Evolutionary conservation across 2,797 vertebrate species (phyloP).

Genomic region (Mormyrops attenuatus): DNA sequence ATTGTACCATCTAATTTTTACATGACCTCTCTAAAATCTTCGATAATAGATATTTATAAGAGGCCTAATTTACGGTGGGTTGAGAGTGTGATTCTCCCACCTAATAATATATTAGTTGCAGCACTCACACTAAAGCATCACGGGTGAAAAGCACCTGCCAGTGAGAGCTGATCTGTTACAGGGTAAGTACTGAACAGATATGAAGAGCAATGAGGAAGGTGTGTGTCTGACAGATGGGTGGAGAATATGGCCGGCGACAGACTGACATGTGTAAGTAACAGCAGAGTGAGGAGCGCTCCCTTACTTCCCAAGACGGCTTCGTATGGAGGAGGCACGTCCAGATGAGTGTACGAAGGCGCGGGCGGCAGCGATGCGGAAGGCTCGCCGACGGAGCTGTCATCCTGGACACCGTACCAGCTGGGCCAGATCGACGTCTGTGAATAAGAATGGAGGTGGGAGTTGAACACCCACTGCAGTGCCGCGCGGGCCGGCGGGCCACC

Average conservation of each 20-base stretch:
- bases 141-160: not conserved
- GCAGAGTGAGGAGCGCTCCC: not conserved
- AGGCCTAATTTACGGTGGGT: not conserved
- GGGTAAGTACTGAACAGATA: not conserved
- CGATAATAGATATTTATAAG: not conserved
- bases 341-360: slow-evolving; percentile 67
- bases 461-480: slow-evolving; percentile 13
- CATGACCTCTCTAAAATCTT: not conserved
- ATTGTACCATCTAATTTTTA: not conserved
- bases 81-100: not conserved
- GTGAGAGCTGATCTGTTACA: not conserved
- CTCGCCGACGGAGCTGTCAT: slow-evolving; percentile 69
- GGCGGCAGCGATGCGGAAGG: slow-evolving; percentile 64
- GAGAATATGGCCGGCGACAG: not conserved
- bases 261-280: not conserved
- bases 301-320: slow-evolving; percentile 72
- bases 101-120: not conserved
- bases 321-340: slow-evolving; percentile 76
- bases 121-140: not conserved
- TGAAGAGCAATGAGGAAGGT: not conserved
- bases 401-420: slow-evolving; percentile 71
- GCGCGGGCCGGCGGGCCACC: not conserved
- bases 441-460: slow-evolving; percentile 6
- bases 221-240: not conserved
- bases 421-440: slow-evolving; percentile 71